A percentile compares a stretch with the other conserved stretches of the same genome.
These are phyloP conservation scores for Brenthis hecate DNA, from an alignment of 2,888 invertebrate species.

Conservation along the genomic window DNA sequence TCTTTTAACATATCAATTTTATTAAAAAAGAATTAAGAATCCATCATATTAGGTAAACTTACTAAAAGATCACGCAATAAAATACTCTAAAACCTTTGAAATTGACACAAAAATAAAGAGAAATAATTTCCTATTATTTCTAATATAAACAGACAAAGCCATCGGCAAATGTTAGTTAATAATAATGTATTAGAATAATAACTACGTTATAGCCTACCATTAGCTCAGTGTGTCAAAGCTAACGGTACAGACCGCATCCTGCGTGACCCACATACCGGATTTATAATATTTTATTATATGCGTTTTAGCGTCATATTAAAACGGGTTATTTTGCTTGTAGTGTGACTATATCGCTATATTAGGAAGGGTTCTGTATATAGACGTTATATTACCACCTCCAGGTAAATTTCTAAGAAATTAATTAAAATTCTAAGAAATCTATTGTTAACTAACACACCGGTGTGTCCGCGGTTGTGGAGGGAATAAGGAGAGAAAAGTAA, in stretches of 20 bases:
- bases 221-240: conserved; percentile 34
- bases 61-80: too few species aligned
- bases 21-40: too few species aligned
- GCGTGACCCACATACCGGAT: conserved; percentile 42
- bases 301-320: conserved; percentile 29
- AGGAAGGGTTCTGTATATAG: conserved; percentile 17
- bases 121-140: background rate
- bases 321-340: conserved; percentile 26
- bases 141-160: background rate
- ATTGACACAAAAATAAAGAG: background rate
- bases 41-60: too few species aligned
- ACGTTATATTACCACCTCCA: background rate
- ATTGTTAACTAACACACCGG: too few species aligned
- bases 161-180: conserved; percentile 2
- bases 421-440: too few species aligned
- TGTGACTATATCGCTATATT: conserved; percentile 12
- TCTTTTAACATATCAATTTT: too few species aligned
- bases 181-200: conserved; percentile 18
- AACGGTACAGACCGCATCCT: conserved; percentile 41
- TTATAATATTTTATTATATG: conserved; percentile 32
- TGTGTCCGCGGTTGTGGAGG: too few species aligned
- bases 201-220: conserved; percentile 10
- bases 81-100: too few species aligned
- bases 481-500: too few species aligned
- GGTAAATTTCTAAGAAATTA: too few species aligned